A percentile compares a stretch with the other conserved stretches of the same genome.
Conservation (phyloP, 2,888 invertebrate genomes). For the Chrysina gloriosa region DNA sequence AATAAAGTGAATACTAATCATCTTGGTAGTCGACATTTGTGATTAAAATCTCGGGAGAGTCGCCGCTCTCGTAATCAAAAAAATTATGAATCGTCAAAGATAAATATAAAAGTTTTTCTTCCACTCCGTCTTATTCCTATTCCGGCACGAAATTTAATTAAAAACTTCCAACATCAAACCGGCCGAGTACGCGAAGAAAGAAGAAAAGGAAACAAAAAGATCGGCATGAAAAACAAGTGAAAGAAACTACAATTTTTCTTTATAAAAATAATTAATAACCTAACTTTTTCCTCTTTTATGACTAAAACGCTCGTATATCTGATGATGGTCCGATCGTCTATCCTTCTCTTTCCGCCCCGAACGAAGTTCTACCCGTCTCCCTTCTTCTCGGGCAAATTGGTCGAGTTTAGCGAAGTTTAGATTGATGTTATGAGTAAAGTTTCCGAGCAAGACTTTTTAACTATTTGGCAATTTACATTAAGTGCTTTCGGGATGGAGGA, state of each 20-base stretch:
- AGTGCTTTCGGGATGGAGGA: conserved; percentile 52
- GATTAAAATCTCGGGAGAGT: conserved; percentile 14
- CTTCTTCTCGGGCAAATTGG: conserved; percentile 34
- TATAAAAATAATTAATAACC: conserved; percentile 44
- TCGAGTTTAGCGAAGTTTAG: conserved; percentile 54
- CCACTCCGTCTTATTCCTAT: not conserved
- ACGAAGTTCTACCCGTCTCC: not conserved
- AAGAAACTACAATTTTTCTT: conserved; percentile 39
- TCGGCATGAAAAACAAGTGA: conserved; percentile 12
- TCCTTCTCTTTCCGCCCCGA: not conserved
- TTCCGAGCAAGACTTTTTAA: conserved; percentile 55
- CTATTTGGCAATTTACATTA: conserved; percentile 58
- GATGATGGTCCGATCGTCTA: conserved; percentile 17
- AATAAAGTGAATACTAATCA: conserved; percentile 1
- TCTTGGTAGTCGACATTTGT: not conserved
- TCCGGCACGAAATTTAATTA: conserved; percentile 35
- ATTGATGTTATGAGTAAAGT: conserved; percentile 58
- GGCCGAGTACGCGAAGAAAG: not conserved
- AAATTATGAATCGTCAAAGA: conserved; percentile 28
- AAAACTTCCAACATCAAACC: conserved; percentile 32
- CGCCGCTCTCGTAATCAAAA: conserved; percentile 26
- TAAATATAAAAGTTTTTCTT: conserved; percentile 24
- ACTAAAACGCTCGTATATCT: conserved; percentile 33
- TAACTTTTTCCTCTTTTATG: conserved; percentile 41
- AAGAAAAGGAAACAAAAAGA: conserved; percentile 21